A percentile compares a stretch with the other conserved stretches of the same genome.
phyloP scores from a whole-genome alignment of 2,113 vertebrate genomes.

The Dolichallabes microphthalmus region DNA sequence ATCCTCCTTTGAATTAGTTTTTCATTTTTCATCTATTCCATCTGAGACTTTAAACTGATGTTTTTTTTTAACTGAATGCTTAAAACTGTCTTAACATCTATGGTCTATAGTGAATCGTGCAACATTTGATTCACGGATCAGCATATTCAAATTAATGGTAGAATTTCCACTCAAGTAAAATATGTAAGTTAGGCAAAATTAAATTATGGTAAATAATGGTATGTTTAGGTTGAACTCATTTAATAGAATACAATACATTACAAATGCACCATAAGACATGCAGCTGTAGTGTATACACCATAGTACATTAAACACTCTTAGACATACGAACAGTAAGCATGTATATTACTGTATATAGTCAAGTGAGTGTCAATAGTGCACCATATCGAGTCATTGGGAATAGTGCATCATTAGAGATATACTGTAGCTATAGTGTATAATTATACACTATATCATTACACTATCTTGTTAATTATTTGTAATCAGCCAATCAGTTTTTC shows the following conservation, averaged over 20 bases:
- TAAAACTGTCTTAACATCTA: neutral
- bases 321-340: neutral
- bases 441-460: no score
- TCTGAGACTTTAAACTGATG: neutral
- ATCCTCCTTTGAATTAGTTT: neutral
- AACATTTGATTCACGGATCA: neutral
- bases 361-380: no score
- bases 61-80: neutral
- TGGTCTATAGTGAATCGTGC: neutral
- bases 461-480: neutral
- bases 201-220: no score
- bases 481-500: neutral
- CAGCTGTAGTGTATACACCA: neutral
- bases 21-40: neutral
- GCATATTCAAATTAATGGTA: no score
- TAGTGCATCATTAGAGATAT: neutral
- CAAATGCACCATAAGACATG: neutral
- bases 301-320: neutral
- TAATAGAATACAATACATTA: no score
- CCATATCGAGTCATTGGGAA: neutral
- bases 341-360: neutral
- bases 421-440: neutral
- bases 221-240: no score
- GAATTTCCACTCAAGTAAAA: no score
- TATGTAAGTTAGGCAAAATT: no score